Evolutionary conservation across 2,113 vertebrate species (phyloP).

Genomic region (Scatophagus argus): DNA sequence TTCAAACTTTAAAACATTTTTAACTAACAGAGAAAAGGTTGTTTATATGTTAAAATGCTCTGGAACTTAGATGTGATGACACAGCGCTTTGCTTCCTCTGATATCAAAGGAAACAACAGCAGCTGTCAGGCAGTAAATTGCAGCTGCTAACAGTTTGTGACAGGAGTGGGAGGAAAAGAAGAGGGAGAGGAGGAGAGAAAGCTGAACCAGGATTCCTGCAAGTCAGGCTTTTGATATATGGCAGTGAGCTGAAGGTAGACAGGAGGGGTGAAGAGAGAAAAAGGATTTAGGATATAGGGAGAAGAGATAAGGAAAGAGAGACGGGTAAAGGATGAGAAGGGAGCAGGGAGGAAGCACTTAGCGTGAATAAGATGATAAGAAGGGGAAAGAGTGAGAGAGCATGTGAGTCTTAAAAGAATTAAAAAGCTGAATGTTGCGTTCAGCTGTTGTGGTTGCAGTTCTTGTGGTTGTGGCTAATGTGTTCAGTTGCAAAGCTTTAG

Average conservation of each 20-base stretch:
- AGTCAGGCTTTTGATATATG: slow-evolving; percentile 68
- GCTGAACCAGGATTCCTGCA: slow-evolving; percentile 61
- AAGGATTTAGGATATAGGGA: slow-evolving; percentile 55
- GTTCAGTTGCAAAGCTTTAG: slow-evolving; percentile 2
- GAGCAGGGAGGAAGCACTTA: not conserved
- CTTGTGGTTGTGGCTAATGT: not conserved
- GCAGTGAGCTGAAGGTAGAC: slow-evolving; percentile 49
- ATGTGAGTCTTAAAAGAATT: slow-evolving; percentile 18
- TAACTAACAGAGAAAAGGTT: slow-evolving; percentile 28
- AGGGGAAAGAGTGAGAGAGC: slow-evolving; percentile 4
- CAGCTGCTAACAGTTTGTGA: slow-evolving; percentile 66
- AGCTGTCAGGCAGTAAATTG: slow-evolving; percentile 61
- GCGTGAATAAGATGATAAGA: slow-evolving; percentile 37
- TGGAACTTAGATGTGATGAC: slow-evolving; percentile 57
- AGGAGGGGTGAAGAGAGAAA: slow-evolving; percentile 21
- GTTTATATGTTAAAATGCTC: slow-evolving; percentile 53
- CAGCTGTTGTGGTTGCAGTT: too few species aligned
- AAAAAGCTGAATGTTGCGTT: slow-evolving; percentile 30
- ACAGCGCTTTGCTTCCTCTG: slow-evolving; percentile 47
- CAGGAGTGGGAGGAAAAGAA: slow-evolving; percentile 65
- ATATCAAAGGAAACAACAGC: slow-evolving; percentile 72
- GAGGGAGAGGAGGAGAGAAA: slow-evolving; percentile 47
- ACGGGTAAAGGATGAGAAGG: slow-evolving; percentile 41
- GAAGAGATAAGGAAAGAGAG: slow-evolving; percentile 53
- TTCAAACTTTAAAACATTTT: slow-evolving; percentile 50